Conservation (phyloP, 2,797 vertebrate genomes). For the Petrocephalus sullivani region DNA sequence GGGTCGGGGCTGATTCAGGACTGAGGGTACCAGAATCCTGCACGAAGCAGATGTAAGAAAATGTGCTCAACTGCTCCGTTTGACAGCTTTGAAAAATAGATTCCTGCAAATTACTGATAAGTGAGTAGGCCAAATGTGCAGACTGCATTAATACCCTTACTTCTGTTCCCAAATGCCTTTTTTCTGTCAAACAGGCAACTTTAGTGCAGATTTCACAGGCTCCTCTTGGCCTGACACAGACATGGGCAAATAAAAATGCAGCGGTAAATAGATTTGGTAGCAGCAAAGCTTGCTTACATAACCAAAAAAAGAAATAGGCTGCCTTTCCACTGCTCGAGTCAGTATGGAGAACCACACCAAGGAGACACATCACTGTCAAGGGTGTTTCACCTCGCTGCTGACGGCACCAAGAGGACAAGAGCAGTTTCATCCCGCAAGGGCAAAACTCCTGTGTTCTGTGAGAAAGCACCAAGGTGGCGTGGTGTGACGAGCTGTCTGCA, state of each 20-base stretch:
- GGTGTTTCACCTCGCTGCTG: not conserved
- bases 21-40: conserved; percentile 7
- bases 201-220: conserved; percentile 10
- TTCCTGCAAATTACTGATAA: conserved; percentile 54
- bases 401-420: too few species aligned
- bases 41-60: not conserved
- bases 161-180: conserved; percentile 12
- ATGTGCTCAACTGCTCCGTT: not conserved
- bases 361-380: not conserved
- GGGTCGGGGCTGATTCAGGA: not conserved
- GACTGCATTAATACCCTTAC: conserved; percentile 46
- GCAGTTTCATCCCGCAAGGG: not conserved
- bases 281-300: conserved; percentile 11
- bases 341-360: not conserved
- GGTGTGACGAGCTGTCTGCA: not conserved
- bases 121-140: conserved; percentile 43
- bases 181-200: conserved; percentile 9
- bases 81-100: conserved; percentile 39
- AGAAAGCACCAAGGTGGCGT: not conserved
- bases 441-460: not conserved
- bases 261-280: not conserved
- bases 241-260: not conserved
- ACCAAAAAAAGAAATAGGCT: not conserved
- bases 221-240: not conserved
- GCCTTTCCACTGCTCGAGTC: not conserved